Evolutionary conservation across 2,113 vertebrate species (phyloP), one percentile per base, ranked within the genome.

Genomic region (Chlorodrepanis virens): DNA sequence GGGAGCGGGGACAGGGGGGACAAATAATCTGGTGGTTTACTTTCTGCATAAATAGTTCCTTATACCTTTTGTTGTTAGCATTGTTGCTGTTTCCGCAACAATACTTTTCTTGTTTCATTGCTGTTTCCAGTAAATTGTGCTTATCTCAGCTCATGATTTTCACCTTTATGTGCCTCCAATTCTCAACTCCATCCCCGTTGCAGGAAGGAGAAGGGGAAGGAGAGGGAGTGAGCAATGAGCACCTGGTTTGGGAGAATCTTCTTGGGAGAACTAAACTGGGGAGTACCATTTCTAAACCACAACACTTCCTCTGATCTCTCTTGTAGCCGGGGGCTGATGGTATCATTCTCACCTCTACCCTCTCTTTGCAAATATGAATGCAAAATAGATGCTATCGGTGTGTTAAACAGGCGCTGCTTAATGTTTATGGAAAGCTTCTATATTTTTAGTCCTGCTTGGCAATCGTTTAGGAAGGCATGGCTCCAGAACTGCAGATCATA

Each of bases 201-300:
- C 11, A 42, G 67, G 25, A 35, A 64, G 12, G 2, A 3, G 7
- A 47, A 70, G 7, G 9, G 12, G 21, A 20, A 42, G 23, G 28
- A 33, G 12, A 5, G 6, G 23, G 4, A 37, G 14, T 14, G 50
- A 56, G 59, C 14, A 16, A 39, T 35, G 10, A 20, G 19, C 0
- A 0, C 18, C 31, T 42, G 22, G 18, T 28, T 64, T 54, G 22
- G 33, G 5, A 28, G 8, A 25, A 12, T 69, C 28, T 87, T 4
- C 0, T 5, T 28, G n/a, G n/a, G 40, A 70, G 5, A 63, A n/a
- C n/a, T 47, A 14, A 79, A n/a, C 0, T 54, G 20, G 3, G 13
- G 20, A 69, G 9, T 25, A n/a, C 56, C 28, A 21, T 53, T 79
- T 20, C 28, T n/a, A 40, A 54, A 54, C 24, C 29, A n/a, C n/a